phyloP scores from a whole-genome alignment of 2,888 invertebrate genomes.

The Onchidella celtica region DNA sequence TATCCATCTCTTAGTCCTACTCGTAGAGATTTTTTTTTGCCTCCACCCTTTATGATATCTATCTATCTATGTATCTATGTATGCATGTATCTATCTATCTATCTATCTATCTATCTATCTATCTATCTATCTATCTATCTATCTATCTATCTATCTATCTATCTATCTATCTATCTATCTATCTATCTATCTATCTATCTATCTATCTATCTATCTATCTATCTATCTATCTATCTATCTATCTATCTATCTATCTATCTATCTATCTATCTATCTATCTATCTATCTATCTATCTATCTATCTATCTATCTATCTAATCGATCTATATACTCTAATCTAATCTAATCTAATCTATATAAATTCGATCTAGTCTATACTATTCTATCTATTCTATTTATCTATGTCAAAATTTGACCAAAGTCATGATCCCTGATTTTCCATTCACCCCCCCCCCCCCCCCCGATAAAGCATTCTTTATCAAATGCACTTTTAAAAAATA shows the following conservation, averaged over 20 bases:
- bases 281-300: neutral
- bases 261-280: neutral
- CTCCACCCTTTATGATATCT: no score
- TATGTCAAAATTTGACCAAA: neutral
- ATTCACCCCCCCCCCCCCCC: no score
- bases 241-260: neutral
- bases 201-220: neutral
- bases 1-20: neutral
- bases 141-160: neutral
- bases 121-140: neutral
- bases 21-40: no score
- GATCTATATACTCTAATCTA: no score
- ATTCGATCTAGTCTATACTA: no score
- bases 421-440: no score
- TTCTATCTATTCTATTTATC: neutral
- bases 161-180: neutral
- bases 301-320: neutral
- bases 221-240: neutral
- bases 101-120: neutral
- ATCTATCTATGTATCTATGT: neutral
- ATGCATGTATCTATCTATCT: neutral
- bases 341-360: no score
- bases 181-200: neutral
- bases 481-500: no score
- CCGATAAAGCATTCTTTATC: no score